Evolutionary conservation across 2,113 vertebrate genomes (phyloP), one percentile per base, ranked within the genome.

Genomic region (Clarias gariepinus): DNA sequence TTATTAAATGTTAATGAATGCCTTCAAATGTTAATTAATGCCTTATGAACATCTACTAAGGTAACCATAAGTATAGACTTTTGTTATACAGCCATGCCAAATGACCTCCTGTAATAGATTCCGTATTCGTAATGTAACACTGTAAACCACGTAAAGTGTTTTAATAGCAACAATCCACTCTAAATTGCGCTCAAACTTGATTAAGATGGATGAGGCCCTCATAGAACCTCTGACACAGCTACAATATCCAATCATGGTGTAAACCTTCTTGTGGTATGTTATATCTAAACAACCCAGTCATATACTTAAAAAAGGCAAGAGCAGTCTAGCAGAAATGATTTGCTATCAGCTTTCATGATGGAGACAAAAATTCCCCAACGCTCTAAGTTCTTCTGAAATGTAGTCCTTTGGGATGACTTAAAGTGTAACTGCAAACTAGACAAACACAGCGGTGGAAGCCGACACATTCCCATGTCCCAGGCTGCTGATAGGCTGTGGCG

Each of bases 401-500:
- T 84, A 30, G 30, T 83, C 88, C 82, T 53, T 8, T 12, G 82
- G 90, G 88, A 87, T 41, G 77, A 85, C 66, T 89, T 88, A 88
- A 89, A 88, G 69, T 89, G 87, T 87, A 87, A 89, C 76, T 28
- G 83, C 85, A 91, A 89, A 84, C 88, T 88, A 85, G 81, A 86
- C 79, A 91, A 88, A 91, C 83, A 91, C 28, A n/a, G 53, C 41
- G 2, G 73, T 85, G 68, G 61, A 88, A 82, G 83, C 87, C 73
- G 80, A 89, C 82, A 89, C 85, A 91, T 90, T 90, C 90, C 87
- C 83, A 60, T n/a, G 79, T 87, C 85, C 41, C 21, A 74, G 85
- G 53, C 66, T 41, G 82, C 90, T 88, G 86, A 86, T 81, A 82
- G 88, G 88, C 82, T 55, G 58, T 30, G 60, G 57, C 76, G 28